Conservation (phyloP, 1,140 invertebrate species). For the Lutraria rhynchaena region DNA sequence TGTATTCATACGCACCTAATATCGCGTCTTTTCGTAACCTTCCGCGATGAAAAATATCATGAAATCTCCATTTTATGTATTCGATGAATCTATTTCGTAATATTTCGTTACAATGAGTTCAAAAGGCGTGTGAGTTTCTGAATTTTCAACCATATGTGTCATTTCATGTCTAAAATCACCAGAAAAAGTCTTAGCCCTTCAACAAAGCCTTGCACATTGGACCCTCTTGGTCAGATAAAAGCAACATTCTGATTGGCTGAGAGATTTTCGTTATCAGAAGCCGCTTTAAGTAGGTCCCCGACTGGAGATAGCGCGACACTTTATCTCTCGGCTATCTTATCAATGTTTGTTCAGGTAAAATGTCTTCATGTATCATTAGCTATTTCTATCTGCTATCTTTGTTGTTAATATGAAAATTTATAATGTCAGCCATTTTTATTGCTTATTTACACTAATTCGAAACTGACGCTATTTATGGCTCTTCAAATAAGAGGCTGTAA, state of each 20-base stretch:
- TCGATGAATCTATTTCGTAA: too few relatives aligned
- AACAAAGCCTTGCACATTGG: constrained; percentile 39
- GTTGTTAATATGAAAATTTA: constrained; percentile 54
- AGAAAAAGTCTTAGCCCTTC: constrained; percentile 15
- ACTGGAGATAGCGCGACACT: constrained; percentile 41
- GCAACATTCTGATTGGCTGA: constrained; percentile 32
- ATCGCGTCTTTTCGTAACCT: constrained; percentile 20
- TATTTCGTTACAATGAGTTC: constrained; percentile 7
- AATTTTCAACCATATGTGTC: constrained; percentile 32
- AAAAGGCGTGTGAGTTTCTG: constrained; percentile 46
- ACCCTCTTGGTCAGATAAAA: constrained; percentile 38
- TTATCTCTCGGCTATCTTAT: constrained; percentile 58
- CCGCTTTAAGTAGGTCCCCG: constrained; percentile 51
- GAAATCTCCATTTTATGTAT: neutral
- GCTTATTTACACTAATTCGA: constrained; percentile 55
- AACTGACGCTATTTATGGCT: constrained; percentile 46
- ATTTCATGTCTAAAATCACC: constrained; percentile 16
- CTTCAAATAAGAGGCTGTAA: constrained; percentile 35
- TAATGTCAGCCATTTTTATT: constrained; percentile 57
- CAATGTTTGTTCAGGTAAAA: constrained; percentile 57
- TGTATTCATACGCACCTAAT: constrained; percentile 46
- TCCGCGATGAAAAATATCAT: constrained; percentile 22
- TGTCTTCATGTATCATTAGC: constrained; percentile 59
- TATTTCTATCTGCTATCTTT: constrained; percentile 51
- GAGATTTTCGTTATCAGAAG: constrained; percentile 37